Percentiles rank a stretch among this genome's conserved stretches.
These are phyloP conservation scores for Pipa parva DNA, from an alignment of 2,113 vertebrate species.

Conservation along the genomic window DNA sequence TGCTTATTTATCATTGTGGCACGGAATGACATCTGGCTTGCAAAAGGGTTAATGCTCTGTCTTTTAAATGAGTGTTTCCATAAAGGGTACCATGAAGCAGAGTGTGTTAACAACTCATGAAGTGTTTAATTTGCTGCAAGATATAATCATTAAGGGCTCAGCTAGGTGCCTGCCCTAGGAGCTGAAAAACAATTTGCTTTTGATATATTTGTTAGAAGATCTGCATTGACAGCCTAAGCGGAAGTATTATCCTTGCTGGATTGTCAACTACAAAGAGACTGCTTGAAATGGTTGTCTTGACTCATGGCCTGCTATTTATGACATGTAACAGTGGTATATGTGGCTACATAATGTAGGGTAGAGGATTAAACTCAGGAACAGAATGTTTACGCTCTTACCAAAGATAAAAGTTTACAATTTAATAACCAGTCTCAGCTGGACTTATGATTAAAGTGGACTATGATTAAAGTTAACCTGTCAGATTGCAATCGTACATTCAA, in stretches of 20 bases:
- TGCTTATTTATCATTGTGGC: no score
- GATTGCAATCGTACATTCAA: no score
- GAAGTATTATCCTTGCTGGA: background rate
- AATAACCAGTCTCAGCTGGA: no score
- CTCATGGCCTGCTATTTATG: background rate
- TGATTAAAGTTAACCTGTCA: no score
- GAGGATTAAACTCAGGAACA: no score
- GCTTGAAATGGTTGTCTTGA: background rate
- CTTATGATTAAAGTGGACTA: no score
- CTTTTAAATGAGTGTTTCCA: conserved; percentile 1
- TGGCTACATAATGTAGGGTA: no score
- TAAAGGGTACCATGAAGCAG: conserved; percentile 13
- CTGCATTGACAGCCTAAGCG: conserved; percentile 19
- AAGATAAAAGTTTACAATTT: no score
- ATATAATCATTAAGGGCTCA: conserved; percentile 41
- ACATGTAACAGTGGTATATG: no score
- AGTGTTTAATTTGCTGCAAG: conserved; percentile 40
- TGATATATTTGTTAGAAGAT: conserved; percentile 40
- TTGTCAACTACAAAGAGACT: background rate
- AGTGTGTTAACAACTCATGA: conserved; percentile 36
- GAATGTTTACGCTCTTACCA: no score
- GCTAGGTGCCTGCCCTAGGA: conserved; percentile 36
- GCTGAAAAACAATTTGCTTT: conserved; percentile 39
- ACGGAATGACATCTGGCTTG: background rate
- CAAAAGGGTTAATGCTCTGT: conserved; percentile 22